phyloP scores from a whole-genome alignment of 35 echinoderm and acorn worm species.

The Strongylocentrotus purpuratus region DNA sequence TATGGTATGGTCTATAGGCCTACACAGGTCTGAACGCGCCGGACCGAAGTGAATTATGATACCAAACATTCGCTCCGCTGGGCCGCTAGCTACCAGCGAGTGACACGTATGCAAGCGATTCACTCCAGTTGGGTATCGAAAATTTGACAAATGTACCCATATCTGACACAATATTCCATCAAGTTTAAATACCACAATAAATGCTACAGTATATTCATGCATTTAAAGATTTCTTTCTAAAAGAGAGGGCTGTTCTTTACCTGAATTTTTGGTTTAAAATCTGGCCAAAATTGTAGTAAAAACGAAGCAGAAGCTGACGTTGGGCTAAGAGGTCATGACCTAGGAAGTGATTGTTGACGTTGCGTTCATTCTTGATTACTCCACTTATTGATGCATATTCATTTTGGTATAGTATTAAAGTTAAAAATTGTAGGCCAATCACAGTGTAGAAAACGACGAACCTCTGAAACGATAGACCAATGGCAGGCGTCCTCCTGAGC shows the following conservation, averaged over 20 bases:
- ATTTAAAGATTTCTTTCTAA: neutral
- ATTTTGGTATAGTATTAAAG: neutral
- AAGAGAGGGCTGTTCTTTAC: neutral
- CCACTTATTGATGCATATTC: constrained; percentile 30
- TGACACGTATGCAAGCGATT: neutral
- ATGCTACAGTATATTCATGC: neutral
- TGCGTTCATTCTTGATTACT: neutral
- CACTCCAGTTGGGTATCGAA: neutral
- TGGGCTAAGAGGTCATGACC: neutral
- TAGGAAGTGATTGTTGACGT: neutral
- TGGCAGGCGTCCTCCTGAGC: neutral
- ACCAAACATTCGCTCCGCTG: too few species aligned
- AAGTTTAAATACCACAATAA: neutral
- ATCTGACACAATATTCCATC: neutral
- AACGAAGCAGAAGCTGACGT: neutral
- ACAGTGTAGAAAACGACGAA: neutral
- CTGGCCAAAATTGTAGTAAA: neutral
- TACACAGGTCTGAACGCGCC: too few species aligned
- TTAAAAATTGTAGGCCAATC: neutral
- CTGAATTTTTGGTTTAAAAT: neutral
- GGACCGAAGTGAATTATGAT: too few species aligned
- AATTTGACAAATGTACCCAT: neutral
- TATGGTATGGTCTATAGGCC: too few species aligned
- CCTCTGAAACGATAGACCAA: neutral
- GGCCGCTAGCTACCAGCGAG: neutral